Base-by-base conservation (phyloP, 2,888 invertebrate species). In the Callyntrura guangdongensis region DNA sequence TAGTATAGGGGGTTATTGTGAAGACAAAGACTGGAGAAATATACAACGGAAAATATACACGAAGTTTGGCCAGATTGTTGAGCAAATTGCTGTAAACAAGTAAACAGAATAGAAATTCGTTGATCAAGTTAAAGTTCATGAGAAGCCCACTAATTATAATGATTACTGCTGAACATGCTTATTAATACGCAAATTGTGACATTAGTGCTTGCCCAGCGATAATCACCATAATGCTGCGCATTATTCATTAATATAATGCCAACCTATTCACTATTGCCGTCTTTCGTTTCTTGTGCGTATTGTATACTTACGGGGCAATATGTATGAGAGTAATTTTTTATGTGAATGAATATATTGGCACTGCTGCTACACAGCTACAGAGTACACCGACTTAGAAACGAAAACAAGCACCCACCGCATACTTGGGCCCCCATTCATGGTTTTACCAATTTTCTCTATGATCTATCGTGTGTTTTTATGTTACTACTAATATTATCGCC, bases 351-450 rank as follows among this genome's bases (percentile, higher is more conserved):
- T 53, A 14, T 53, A 53, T 53, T 14, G 14, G n/a, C 53, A 53
- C 8, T 14, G 5, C 53, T 22, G 2, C n/a, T 5, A 9, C 14
- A 25, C 8, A 25, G 9, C n/a, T 36, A 6, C 36, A 36, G 3
- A 36, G 3, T 4, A 36, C 36, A 36, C 36, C 2, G 36, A 36
- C 36, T 36, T 36, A 36, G 14, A 14, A 45, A 17, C 45, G 36
- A 45, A 8, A 69, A 45, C 36, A 69, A 69, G 17, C 53, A 9
- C 20, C 12, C 61, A 61, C 36, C 36, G 36, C 12, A 36, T 20
- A 22, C 53, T 49, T 53, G 14, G 77, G 64, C 64, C 77, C 77
- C 77, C 77, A 77, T 77, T 53, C 77, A 77, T 77, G 77, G 77
- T 77, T 77, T 77, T 56, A 77, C 77, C 17, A 77, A 74, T 74